These are phyloP conservation scores for Typhlomys cinereus DNA, from an alignment of 2,113 vertebrate genomes.

Conservation along the genomic window DNA sequence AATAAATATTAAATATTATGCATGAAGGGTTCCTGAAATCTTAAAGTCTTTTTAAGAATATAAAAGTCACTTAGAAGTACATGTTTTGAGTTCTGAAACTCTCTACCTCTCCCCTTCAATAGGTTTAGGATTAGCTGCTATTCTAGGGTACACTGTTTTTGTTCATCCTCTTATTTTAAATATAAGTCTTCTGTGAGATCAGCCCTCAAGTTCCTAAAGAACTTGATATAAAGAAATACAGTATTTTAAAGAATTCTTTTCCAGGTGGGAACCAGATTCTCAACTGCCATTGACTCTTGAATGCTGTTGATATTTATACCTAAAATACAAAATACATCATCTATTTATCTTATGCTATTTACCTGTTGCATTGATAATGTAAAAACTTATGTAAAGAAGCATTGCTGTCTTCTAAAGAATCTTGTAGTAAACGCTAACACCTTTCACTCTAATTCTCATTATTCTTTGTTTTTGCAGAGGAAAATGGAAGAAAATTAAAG, in stretches of 20 bases:
- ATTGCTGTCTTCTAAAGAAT: conserved; percentile 9
- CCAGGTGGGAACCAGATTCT: conserved; percentile 35
- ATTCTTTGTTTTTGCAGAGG: conserved; percentile 28
- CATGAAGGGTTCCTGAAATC: not conserved
- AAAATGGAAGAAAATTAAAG: not conserved
- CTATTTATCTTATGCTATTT: too few species aligned
- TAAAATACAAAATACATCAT: conserved; percentile 10
- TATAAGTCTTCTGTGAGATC: conserved; percentile 26
- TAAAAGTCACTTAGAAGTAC: not conserved
- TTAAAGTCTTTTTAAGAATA: not conserved
- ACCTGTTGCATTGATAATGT: not conserved
- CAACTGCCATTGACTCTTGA: conserved; percentile 22
- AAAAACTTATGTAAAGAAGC: not conserved
- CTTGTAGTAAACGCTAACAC: not conserved
- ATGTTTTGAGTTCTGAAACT: not conserved
- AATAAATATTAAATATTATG: not conserved
- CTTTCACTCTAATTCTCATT: conserved; percentile 11
- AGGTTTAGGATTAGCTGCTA: not conserved
- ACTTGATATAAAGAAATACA: not conserved
- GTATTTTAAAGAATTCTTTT: conserved; percentile 56
- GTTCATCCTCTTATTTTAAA: conserved; percentile 42
- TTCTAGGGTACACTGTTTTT: not conserved
- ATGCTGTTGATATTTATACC: not conserved
- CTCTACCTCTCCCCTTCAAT: conserved; percentile 10
- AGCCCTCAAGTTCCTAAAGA: conserved; percentile 15